These are phyloP conservation scores for Strix occidentalis DNA, from an alignment of 2,797 vertebrate species.

Conservation along the genomic window DNA sequence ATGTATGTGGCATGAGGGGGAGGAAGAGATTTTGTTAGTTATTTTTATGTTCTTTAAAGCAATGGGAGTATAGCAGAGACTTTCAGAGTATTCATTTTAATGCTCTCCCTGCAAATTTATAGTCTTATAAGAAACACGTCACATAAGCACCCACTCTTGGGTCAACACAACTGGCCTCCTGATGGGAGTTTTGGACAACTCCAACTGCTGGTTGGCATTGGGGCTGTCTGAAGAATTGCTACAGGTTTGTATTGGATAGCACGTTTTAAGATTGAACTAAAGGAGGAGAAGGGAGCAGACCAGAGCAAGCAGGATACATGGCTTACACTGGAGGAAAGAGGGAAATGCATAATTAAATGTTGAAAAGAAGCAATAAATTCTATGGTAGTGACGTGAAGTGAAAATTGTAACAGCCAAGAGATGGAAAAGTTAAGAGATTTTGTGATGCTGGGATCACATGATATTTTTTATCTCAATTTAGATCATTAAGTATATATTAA, in stretches of 20 bases:
- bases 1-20: not conserved
- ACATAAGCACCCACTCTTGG: not conserved
- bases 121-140: not conserved
- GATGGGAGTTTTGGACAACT: not conserved
- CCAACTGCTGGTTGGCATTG: not conserved
- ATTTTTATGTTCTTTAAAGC: slow-evolving; percentile 26
- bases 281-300: not conserved
- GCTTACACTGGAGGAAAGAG: not conserved
- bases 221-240: not conserved
- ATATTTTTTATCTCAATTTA: not conserved
- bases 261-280: not conserved
- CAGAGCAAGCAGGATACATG: not conserved
- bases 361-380: not conserved
- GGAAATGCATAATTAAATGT: not conserved
- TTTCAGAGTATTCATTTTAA: not conserved
- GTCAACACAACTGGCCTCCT: not conserved
- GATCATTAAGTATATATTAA: not conserved
- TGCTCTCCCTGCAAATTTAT: not conserved
- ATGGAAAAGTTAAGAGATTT: not conserved
- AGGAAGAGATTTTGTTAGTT: slow-evolving; percentile 9
- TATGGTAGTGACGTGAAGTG: not conserved
- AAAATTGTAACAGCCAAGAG: not conserved
- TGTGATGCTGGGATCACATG: not conserved
- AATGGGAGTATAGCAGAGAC: not conserved
- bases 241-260: not conserved